Percentiles rank a stretch among this genome's conserved stretches.
These are phyloP conservation scores for Xestobium rufovillosum DNA, from an alignment of 2,888 invertebrate genomes.

Conservation along the genomic window DNA sequence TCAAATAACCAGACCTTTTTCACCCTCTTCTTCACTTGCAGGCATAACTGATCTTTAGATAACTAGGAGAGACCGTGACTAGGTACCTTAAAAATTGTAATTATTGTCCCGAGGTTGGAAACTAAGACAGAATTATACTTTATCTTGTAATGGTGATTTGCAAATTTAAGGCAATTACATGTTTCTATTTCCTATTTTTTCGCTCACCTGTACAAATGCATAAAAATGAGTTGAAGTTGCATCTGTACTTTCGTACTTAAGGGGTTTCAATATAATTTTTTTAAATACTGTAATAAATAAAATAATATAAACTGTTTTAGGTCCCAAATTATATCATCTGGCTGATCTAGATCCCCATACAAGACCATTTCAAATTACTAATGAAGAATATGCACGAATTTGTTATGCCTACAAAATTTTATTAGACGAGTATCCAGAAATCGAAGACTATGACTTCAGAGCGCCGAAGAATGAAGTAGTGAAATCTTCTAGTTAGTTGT, in stretches of 20 bases:
- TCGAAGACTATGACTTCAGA: conserved; percentile 63
- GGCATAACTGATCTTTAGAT: too few species aligned
- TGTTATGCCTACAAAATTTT: conserved; percentile 70
- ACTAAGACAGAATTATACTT: too few species aligned
- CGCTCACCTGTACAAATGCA: too few species aligned
- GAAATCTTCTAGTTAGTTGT: background rate
- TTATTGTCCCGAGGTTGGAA: too few species aligned
- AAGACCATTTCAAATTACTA: conserved; percentile 66
- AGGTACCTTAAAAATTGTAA: too few species aligned
- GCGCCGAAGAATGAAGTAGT: conserved; percentile 37
- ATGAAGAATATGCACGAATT: conserved; percentile 70
- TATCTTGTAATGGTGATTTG: too few species aligned
- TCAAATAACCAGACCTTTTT: too few species aligned
- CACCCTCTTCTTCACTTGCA: too few species aligned
- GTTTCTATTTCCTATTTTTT: too few species aligned
- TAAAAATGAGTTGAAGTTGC: too few species aligned
- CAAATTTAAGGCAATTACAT: too few species aligned
- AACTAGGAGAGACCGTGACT: too few species aligned
- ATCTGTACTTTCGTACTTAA: background rate
- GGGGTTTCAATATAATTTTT: conserved; percentile 3
- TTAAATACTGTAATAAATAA: conserved; percentile 5
- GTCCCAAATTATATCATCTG: conserved; percentile 54
- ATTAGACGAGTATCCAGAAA: conserved; percentile 58
- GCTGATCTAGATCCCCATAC: conserved; percentile 64
- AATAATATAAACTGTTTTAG: conserved; percentile 21